phyloP scores from a whole-genome alignment of 2,888 invertebrate species.

The Xestoiulus laeticollis region DNA sequence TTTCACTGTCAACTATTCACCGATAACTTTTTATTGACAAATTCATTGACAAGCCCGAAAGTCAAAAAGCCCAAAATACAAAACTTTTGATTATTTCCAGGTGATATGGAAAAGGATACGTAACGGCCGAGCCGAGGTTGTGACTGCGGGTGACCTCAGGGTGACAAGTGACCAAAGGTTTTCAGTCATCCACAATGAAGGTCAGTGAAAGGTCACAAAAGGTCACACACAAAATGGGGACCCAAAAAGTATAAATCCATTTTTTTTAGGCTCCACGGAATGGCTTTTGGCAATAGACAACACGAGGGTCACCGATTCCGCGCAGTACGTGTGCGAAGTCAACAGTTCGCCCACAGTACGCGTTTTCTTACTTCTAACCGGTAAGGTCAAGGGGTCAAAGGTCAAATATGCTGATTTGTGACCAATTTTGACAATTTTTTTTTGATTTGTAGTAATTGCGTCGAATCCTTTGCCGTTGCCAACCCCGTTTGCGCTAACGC shows the following conservation, averaged over 20 bases:
- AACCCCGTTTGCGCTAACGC: conserved; percentile 49
- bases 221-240: no score
- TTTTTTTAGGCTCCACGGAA: conserved; percentile 66
- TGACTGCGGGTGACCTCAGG: conserved; percentile 79
- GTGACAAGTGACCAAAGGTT: conserved; percentile 80
- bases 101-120: conserved; percentile 57
- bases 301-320: conserved; percentile 76
- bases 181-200: conserved; percentile 78
- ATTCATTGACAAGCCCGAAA: no score
- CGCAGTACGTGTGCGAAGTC: conserved; percentile 83
- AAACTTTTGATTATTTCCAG: conserved; percentile 55
- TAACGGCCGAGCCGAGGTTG: conserved; percentile 58
- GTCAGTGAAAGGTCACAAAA: conserved; percentile 64
- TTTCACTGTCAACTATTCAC: no score
- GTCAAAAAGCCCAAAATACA: no score
- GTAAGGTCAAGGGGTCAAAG: no score
- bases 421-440: not conserved
- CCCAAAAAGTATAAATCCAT: conserved; percentile 61
- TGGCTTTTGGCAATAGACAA: conserved; percentile 83
- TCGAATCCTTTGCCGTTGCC: conserved; percentile 10
- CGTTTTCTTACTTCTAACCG: conserved; percentile 81
- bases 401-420: no score
- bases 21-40: no score
- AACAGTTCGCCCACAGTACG: conserved; percentile 81
- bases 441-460: conserved; percentile 4